Evolutionary conservation across 2,113 vertebrate genomes (phyloP).

Genomic region (Ciconia maguari): DNA sequence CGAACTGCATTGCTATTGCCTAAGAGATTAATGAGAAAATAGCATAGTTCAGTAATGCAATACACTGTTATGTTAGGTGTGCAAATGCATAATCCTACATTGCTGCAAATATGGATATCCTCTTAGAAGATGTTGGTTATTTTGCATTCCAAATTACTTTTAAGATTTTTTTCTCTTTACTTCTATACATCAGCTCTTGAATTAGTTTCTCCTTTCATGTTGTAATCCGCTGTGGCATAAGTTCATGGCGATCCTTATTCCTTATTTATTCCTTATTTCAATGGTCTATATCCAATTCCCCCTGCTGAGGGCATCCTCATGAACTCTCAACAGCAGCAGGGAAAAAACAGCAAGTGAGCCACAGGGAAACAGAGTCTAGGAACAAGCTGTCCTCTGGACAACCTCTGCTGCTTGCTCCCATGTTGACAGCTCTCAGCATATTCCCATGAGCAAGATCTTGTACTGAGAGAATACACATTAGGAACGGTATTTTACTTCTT

Average conservation of each 20-base stretch:
- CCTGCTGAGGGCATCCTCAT: neutral
- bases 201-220: neutral
- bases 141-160: neutral
- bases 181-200: neutral
- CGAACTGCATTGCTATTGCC: neutral
- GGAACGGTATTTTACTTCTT: neutral
- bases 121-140: neutral
- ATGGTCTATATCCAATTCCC: neutral
- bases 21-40: neutral
- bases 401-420: fast-evolving
- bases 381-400: neutral
- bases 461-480: neutral
- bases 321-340: conserved; percentile 19
- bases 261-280: neutral
- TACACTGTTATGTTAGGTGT: neutral
- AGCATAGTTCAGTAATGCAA: neutral
- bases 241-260: neutral
- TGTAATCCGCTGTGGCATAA: neutral
- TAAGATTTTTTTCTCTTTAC: neutral
- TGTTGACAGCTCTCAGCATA: neutral
- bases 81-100: neutral
- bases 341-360: conserved; percentile 15
- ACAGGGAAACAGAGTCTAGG: neutral
- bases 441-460: neutral
- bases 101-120: neutral